Conservation (phyloP, 2,888 invertebrate species). For the Heliconius erato region DNA sequence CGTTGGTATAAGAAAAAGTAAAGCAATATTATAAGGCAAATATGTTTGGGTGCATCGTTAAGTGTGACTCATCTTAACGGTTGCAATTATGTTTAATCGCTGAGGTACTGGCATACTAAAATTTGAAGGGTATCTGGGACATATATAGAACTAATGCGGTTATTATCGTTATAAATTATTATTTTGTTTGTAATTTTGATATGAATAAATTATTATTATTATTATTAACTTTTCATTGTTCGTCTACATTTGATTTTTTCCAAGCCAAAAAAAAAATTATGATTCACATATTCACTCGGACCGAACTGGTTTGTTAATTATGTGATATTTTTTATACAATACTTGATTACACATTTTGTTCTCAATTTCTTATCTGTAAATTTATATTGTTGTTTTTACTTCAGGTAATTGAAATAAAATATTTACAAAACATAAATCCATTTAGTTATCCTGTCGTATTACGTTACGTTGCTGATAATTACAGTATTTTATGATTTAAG, state of each 20-base stretch:
- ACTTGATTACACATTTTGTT: not conserved
- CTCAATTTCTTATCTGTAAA: not conserved
- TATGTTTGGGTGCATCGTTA: constrained; percentile 73
- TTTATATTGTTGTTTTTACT: not conserved
- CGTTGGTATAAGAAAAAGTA: not conserved
- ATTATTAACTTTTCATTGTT: not conserved
- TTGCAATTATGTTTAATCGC: constrained; percentile 77
- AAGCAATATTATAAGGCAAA: not conserved
- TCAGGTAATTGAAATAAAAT: not conserved
- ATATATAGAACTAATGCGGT: not conserved
- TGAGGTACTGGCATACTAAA: constrained; percentile 64
- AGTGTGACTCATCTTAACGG: constrained; percentile 85
- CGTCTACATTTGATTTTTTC: not conserved
- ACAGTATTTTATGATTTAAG: not conserved
- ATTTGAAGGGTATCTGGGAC: constrained; percentile 57
- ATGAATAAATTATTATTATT: too few species aligned
- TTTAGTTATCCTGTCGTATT: not conserved
- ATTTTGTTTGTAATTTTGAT: too few species aligned
- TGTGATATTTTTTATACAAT: not conserved
- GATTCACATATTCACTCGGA: not conserved
- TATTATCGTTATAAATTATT: too few species aligned
- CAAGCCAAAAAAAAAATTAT: rapidly evolving
- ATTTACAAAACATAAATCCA: not conserved
- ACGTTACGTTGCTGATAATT: not conserved
- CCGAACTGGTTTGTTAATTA: too few species aligned